A percentile compares a stretch with the other conserved stretches of the same genome.
Evolutionary conservation across 2,888 invertebrate species (phyloP).

Genomic region (Allolobophora icterica): DNA sequence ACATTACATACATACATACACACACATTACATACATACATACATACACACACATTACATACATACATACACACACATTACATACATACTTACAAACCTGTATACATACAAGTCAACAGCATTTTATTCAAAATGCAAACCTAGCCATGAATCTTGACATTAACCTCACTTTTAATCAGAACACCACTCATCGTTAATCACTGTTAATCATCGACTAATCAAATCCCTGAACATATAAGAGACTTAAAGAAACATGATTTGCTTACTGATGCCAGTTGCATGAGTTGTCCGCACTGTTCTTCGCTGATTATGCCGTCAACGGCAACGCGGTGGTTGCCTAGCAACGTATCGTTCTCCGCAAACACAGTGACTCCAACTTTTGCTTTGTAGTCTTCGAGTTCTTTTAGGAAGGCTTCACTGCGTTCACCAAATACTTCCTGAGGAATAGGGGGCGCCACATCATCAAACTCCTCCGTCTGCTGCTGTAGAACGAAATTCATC

Average conservation of each 20-base stretch:
- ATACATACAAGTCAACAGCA: neutral
- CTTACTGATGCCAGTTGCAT: slow-evolving; percentile 55
- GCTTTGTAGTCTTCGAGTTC: slow-evolving; percentile 15
- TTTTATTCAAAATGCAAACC: neutral
- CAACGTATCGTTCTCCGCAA: slow-evolving; percentile 41
- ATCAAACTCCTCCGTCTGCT: neutral
- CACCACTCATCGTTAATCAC: neutral
- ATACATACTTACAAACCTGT: too few species aligned
- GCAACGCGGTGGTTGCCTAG: slow-evolving; percentile 52
- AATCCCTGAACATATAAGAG: neutral
- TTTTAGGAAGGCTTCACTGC: neutral
- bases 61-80: too few species aligned
- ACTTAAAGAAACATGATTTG: neutral
- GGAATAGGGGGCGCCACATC: neutral
- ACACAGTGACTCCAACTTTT: slow-evolving; percentile 33
- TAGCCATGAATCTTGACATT: neutral
- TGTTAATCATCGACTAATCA: neutral
- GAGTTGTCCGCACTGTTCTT: slow-evolving; percentile 57
- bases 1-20: too few species aligned
- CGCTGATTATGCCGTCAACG: slow-evolving; percentile 55
- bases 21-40: too few species aligned
- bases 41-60: too few species aligned
- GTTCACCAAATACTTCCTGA: slow-evolving; percentile 29
- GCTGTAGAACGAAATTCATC: neutral
- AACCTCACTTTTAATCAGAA: neutral